Percentiles rank a stretch among this genome's conserved stretches.
Conservation (phyloP, 1,140 invertebrate species). For the Trigoniulus corallinus region DNA sequence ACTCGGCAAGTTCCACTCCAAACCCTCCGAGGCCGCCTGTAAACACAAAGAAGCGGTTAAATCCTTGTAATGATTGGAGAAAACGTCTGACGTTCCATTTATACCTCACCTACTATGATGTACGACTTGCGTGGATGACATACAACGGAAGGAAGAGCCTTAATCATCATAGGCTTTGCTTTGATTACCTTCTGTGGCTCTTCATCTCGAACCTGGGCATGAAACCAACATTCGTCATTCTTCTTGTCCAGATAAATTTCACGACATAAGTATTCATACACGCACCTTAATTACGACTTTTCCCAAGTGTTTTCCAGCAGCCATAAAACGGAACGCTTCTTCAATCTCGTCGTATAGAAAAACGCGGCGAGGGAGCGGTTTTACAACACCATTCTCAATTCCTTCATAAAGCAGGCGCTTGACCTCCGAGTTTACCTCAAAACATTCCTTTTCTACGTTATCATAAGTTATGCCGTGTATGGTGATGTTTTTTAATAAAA, state of each 20-base stretch:
- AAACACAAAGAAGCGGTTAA: neutral
- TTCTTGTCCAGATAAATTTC: too few relatives aligned
- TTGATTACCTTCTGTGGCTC: conserved; percentile 17
- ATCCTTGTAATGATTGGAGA: too few relatives aligned
- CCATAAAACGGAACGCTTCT: conserved; percentile 87
- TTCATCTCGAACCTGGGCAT: conserved; percentile 19
- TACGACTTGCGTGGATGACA: conserved; percentile 78
- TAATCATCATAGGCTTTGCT: conserved; percentile 37
- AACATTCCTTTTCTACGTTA: conserved; percentile 58
- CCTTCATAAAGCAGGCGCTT: conserved; percentile 61
- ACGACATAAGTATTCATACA: too few relatives aligned
- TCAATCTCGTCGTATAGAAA: conserved; percentile 74
- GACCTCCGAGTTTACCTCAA: conserved; percentile 50
- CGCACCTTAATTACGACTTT: conserved; percentile 72
- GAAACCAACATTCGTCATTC: too few relatives aligned
- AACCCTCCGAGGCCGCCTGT: neutral
- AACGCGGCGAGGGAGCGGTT: conserved; percentile 60
- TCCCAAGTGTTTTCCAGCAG: conserved; percentile 91
- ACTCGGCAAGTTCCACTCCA: conserved; percentile 77
- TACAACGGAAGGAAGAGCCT: conserved; percentile 63
- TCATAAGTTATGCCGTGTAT: conserved; percentile 94
- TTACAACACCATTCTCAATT: conserved; percentile 63
- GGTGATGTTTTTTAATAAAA: conserved; percentile 88
- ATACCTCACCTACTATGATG: conserved; percentile 51
- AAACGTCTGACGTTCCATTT: neutral